A percentile compares a stretch with the other conserved stretches of the same genome.
These are phyloP conservation scores for Drosophila takahashii DNA, from an alignment of 1,140 invertebrate species.

Conservation along the genomic window DNA sequence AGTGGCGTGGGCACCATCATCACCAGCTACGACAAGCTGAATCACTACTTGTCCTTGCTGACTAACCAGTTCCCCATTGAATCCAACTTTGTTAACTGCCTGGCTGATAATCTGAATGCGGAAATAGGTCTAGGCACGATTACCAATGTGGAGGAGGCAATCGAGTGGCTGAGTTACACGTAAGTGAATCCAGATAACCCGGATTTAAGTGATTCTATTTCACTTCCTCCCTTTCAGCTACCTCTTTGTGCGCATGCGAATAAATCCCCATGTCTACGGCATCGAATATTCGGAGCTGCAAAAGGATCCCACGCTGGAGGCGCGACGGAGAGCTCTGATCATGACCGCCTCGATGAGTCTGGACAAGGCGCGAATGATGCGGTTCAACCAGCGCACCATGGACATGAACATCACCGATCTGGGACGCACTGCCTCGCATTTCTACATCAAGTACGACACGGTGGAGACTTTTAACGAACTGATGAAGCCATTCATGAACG, in stretches of 20 bases:
- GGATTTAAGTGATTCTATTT: background rate
- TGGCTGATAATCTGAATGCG: conserved; percentile 99
- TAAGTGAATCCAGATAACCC: conserved; percentile 2
- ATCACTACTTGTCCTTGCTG: conserved; percentile 96
- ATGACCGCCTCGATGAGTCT: conserved; percentile 91
- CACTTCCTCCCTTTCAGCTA: conserved; percentile 86
- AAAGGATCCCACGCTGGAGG: conserved; percentile 91
- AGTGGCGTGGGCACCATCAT: conserved; percentile 98
- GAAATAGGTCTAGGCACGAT: conserved; percentile 98
- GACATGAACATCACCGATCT: conserved; percentile 94
- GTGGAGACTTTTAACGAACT: conserved; percentile 95
- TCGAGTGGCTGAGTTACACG: conserved; percentile 99
- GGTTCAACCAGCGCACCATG: conserved; percentile 93
- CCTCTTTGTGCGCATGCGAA: conserved; percentile 96
- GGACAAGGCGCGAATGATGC: conserved; percentile 97
- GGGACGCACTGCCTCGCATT: conserved; percentile 98
- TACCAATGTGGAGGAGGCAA: conserved; percentile 97
- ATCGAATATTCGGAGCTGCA: conserved; percentile 89
- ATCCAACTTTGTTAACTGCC: conserved; percentile 96
- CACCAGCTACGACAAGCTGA: conserved; percentile 95
- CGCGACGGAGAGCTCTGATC: conserved; percentile 91
- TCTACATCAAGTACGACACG: conserved; percentile 98
- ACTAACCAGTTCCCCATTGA: conserved; percentile 99
- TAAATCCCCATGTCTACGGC: conserved; percentile 97
- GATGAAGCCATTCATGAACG: conserved; percentile 92